phyloP scores from a whole-genome alignment of 2,797 vertebrate genomes.

The Aldrovandia affinis region DNA sequence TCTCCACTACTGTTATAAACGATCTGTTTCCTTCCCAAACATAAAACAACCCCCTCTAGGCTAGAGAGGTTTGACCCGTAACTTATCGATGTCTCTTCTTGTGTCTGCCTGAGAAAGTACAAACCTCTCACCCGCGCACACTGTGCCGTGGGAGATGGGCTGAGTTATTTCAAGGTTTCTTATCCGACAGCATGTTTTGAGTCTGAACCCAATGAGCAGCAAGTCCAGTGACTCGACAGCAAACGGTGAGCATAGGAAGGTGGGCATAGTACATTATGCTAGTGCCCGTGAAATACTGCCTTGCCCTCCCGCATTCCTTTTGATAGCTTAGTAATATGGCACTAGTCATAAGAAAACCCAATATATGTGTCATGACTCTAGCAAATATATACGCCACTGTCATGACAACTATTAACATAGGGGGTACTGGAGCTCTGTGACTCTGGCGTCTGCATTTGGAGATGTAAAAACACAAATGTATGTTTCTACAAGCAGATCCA shows the following conservation, averaged over 20 bases:
- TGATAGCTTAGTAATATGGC: not conserved
- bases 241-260: not conserved
- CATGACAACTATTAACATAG: too few species aligned
- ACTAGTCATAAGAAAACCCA: too few species aligned
- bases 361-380: too few species aligned
- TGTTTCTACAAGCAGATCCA: slow-evolving; percentile 33
- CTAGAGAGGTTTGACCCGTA: not conserved
- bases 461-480: not conserved
- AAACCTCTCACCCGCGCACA: not conserved
- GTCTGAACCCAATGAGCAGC: not conserved
- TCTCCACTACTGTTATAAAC: not conserved
- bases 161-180: not conserved
- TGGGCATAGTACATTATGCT: too few species aligned
- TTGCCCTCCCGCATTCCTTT: too few species aligned
- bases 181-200: not conserved
- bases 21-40: not conserved
- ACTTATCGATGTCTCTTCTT: not conserved
- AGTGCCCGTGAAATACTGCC: too few species aligned
- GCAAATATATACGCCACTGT: too few species aligned
- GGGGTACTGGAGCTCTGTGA: not conserved
- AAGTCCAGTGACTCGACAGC: too few species aligned
- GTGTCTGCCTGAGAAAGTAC: not conserved
- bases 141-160: too few species aligned
- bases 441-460: not conserved
- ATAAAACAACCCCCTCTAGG: not conserved